Evolutionary conservation across 2,797 vertebrate genomes (phyloP), one percentile per base, ranked within the genome.

Genomic region (Aulostomus chinensis): DNA sequence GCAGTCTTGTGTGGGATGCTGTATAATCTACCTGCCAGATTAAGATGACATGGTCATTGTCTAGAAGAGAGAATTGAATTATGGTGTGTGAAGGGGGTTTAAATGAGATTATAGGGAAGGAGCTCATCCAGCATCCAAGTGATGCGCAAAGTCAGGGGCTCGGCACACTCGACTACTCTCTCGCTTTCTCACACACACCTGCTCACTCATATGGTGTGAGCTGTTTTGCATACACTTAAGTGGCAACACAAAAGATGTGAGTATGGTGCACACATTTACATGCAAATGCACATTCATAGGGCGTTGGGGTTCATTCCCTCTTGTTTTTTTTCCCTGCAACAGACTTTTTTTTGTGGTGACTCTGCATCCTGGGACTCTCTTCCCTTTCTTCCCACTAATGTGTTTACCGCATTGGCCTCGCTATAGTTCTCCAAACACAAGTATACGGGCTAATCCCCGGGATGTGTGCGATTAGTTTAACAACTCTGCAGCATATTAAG

Each of bases 1-100:
- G 81, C 74, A 86, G 80, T 83, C 84, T 73, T 83, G 83, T 86
- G 81, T 85, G 79, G 80, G 81, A 83, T 85, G 86, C 83, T 76
- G 84, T 71, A 85, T 88, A 88, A 91, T 90, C 86, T 90, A 88
- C 88, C 88, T 91, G 87, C 83, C 84, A 89, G 87, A 91, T 87
- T 88, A 87, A 90, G 87, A 89, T 87, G 89, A 88, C 86, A 86
- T 86, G 85, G 86, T 85, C 85, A 89, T 90, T 89, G 86, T 89
- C 87, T 88, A 73, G 76, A 85, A 82, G 73, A 81, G 84, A 85
- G 84, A 88, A 89, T 89, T 89, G 81, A 89, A 88, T 88, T 87
- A 89, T 84, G 50, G 74, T 72, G 83, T 88, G 85, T 89, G 86
- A 90, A 88, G 79, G 77, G 76, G 84, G 54, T 86, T 87, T 86